phyloP scores from a whole-genome alignment of 1,140 invertebrate species.

The Solen grandis region DNA sequence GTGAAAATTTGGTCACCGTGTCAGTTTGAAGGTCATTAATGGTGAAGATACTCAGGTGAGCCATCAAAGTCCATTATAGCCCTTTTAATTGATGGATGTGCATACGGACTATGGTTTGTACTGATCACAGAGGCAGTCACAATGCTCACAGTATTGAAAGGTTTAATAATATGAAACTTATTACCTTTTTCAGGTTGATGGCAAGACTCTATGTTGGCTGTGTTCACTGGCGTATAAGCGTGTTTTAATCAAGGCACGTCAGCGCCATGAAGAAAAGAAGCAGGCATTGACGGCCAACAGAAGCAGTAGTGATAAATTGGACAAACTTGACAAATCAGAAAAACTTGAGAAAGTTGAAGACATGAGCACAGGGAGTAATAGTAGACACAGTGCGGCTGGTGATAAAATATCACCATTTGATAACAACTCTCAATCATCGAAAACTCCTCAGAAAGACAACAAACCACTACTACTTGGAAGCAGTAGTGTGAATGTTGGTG shows the following conservation, averaged over 20 bases:
- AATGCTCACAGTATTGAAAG: too few relatives aligned
- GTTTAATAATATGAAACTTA: neutral
- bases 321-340: conserved; percentile 39
- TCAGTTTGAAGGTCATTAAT: too few relatives aligned
- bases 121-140: too few relatives aligned
- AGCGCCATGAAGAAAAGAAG: conserved; percentile 84
- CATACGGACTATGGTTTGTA: too few relatives aligned
- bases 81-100: too few relatives aligned
- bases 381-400: conserved; percentile 4
- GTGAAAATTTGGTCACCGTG: too few relatives aligned
- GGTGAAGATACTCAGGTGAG: too few relatives aligned
- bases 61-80: too few relatives aligned
- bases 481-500: conserved; percentile 34
- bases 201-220: conserved; percentile 96
- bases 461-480: conserved; percentile 33
- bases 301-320: conserved; percentile 43
- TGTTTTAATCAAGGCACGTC: conserved; percentile 90
- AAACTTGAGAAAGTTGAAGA: conserved; percentile 28
- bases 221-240: conserved; percentile 96
- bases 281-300: conserved; percentile 24
- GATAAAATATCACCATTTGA: conserved; percentile 54
- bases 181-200: conserved; percentile 89
- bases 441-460: conserved; percentile 39
- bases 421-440: conserved; percentile 17
- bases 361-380: conserved; percentile 21